phyloP scores from a whole-genome alignment of 2,113 vertebrate genomes.

The Galemys pyrenaicus region DNA sequence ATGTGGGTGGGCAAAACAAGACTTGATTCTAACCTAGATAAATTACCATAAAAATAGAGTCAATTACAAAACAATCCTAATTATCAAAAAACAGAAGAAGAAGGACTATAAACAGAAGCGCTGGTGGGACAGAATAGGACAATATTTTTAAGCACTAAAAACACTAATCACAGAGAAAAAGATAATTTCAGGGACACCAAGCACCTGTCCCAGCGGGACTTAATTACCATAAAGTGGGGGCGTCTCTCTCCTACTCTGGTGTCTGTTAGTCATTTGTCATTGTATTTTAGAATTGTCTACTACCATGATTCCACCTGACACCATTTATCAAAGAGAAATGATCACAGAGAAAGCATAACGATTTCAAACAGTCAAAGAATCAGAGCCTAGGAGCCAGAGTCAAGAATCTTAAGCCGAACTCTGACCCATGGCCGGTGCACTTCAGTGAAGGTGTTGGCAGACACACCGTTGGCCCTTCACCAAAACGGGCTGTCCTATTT shows the following conservation, averaged over 20 bases:
- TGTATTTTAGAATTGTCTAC: background rate
- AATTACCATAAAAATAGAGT: background rate
- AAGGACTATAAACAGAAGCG: background rate
- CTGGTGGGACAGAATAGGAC: background rate
- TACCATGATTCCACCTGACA: background rate
- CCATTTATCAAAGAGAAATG: background rate
- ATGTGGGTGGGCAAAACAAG: background rate
- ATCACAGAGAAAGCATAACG: background rate
- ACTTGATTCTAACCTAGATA: background rate
- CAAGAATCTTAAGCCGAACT: background rate
- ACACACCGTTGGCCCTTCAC: background rate
- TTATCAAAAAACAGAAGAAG: background rate
- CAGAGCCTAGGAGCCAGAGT: no score
- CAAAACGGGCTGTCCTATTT: background rate
- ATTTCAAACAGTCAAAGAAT: background rate
- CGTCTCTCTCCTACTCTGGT: background rate
- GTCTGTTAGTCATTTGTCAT: background rate
- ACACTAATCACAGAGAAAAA: background rate
- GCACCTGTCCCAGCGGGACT: background rate
- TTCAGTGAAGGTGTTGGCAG: background rate
- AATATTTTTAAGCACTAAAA: background rate
- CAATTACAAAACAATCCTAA: background rate
- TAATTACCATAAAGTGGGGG: background rate
- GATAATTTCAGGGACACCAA: conserved; percentile 2
- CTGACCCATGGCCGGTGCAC: background rate